These are phyloP conservation scores for Cecidostiba fungosa DNA, from an alignment of 2,888 invertebrate genomes.

Conservation along the genomic window DNA sequence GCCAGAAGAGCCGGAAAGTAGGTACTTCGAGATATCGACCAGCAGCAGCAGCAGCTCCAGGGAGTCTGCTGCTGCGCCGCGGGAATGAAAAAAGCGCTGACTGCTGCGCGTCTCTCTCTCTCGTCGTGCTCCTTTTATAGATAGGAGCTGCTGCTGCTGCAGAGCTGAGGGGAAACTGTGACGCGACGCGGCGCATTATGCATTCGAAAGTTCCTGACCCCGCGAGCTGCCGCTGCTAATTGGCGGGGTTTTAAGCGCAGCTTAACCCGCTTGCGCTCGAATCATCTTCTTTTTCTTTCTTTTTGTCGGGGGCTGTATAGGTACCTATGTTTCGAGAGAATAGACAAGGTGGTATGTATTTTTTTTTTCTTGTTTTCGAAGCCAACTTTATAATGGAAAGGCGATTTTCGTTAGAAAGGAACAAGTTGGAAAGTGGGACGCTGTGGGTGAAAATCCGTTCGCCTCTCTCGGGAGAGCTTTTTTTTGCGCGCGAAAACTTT, in stretches of 20 bases:
- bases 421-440: not conserved
- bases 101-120: slow-evolving; percentile 3
- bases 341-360: not conserved
- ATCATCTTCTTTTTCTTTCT: not conserved
- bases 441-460: slow-evolving; percentile 18
- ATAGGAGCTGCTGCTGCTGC: not conserved
- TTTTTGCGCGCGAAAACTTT: not conserved
- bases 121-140: slow-evolving; percentile 42
- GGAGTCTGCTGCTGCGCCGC: slow-evolving; percentile 14
- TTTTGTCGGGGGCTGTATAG: not conserved
- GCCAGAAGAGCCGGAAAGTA: slow-evolving; percentile 73
- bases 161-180: slow-evolving; percentile 37
- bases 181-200: slow-evolving; percentile 44
- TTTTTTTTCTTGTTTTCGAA: not conserved
- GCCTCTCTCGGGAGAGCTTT: not conserved
- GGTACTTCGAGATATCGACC: slow-evolving; percentile 78
- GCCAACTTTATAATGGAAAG: not conserved
- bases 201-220: slow-evolving; percentile 53
- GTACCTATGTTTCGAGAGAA: not conserved
- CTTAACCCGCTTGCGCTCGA: slow-evolving; percentile 23
- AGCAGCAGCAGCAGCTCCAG: slow-evolving; percentile 48
- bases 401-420: not conserved
- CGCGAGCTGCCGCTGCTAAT: slow-evolving; percentile 34
- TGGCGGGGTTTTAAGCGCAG: slow-evolving; percentile 45
- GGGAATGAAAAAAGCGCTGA: slow-evolving; percentile 37